A percentile compares a stretch with the other conserved stretches of the same genome.
These are phyloP conservation scores for Acromyrmex echinatior DNA, from an alignment of 1,140 invertebrate species.

Conservation along the genomic window DNA sequence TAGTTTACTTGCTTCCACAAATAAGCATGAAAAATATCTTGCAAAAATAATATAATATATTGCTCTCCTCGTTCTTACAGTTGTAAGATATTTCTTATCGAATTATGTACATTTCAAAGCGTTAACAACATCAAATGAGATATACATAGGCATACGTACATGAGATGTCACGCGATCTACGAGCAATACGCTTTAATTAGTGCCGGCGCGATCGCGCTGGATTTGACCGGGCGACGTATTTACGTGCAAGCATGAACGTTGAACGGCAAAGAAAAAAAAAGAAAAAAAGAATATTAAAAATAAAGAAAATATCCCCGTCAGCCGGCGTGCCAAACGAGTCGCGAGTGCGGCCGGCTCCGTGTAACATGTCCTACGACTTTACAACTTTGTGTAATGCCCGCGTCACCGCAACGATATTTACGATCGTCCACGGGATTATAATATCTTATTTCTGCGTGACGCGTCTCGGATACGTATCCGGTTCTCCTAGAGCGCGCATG, in stretches of 20 bases:
- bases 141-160: conserved; percentile 39
- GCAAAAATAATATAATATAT: conserved; percentile 28
- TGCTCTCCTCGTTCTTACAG: background rate
- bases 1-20: background rate
- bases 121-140: conserved; percentile 65
- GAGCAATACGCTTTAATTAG: conserved; percentile 72
- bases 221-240: conserved; percentile 65
- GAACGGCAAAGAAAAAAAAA: background rate
- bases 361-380: conserved; percentile 81
- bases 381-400: conserved; percentile 79
- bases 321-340: conserved; percentile 34
- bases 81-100: conserved; percentile 11
- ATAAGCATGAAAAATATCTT: background rate
- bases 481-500: conserved; percentile 72
- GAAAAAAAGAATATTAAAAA: conserved; percentile 23
- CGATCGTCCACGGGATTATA: conserved; percentile 78
- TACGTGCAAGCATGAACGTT: conserved; percentile 47
- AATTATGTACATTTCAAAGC: conserved; percentile 53
- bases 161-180: conserved; percentile 59
- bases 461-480: conserved; percentile 76
- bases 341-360: conserved; percentile 52
- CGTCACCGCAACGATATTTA: conserved; percentile 82
- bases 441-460: conserved; percentile 81
- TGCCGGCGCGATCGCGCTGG: conserved; percentile 53
- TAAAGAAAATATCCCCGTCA: conserved; percentile 44